phyloP scores from a whole-genome alignment of 2,113 vertebrate species.

The Trematomus loennbergii region DNA sequence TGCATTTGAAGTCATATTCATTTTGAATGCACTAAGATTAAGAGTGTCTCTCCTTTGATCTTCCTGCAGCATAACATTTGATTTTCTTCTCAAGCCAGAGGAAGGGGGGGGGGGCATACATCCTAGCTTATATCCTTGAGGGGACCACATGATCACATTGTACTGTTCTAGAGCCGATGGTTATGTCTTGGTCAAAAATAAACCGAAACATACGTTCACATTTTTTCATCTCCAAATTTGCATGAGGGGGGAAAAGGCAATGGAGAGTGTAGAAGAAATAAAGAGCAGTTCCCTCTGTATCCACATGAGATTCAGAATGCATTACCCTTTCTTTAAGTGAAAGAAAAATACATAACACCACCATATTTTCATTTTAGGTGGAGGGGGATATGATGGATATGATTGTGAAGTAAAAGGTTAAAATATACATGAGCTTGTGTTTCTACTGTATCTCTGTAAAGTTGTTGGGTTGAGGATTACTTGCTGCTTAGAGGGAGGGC shows the following conservation, averaged over 20 bases:
- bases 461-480: conserved; percentile 74
- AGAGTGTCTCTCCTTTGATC: conserved; percentile 51
- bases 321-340: conserved; percentile 17
- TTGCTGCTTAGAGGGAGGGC: conserved; percentile 82
- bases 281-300: conserved; percentile 9
- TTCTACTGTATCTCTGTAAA: conserved; percentile 63
- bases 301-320: conserved; percentile 11
- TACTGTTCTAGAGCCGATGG: conserved; percentile 54
- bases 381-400: conserved; percentile 15
- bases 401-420: conserved; percentile 15
- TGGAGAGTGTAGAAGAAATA: conserved; percentile 16
- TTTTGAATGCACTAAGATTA: conserved; percentile 59
- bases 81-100: conserved; percentile 1
- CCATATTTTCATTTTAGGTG: conserved; percentile 21
- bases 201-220: conserved; percentile 36
- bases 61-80: conserved; percentile 34
- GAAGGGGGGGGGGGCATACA: neutral
- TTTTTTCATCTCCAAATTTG: conserved; percentile 78
- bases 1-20: conserved; percentile 63
- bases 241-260: conserved; percentile 67
- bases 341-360: conserved; percentile 5
- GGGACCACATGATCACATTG: conserved; percentile 64
- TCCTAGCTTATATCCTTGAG: conserved; percentile 31
- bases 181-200: conserved; percentile 46
- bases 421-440: conserved; percentile 48